Evolutionary conservation across 2,113 vertebrate genomes (phyloP).

Genomic region (Oryzias celebensis): DNA sequence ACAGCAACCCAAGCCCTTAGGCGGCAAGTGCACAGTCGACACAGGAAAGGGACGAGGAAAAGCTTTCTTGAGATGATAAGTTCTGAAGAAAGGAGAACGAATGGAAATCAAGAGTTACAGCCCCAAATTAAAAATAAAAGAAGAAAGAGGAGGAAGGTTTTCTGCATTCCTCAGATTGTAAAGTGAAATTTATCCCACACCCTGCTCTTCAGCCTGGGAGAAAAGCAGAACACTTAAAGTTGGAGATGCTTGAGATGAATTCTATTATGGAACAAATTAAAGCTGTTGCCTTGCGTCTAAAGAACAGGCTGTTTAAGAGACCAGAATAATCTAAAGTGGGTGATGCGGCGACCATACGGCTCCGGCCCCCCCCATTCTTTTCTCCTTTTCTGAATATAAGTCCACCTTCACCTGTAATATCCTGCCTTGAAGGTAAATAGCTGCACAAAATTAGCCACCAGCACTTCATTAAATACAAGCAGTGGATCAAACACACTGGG

Average conservation of each 20-base stretch:
- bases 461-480: slow-evolving; percentile 77
- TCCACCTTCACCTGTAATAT: slow-evolving; percentile 63
- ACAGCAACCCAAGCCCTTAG: slow-evolving; percentile 42
- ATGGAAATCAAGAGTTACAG: slow-evolving; percentile 53
- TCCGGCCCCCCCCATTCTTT: slow-evolving; percentile 32
- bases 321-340: slow-evolving; percentile 55
- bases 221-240: slow-evolving; percentile 72
- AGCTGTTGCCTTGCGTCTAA: slow-evolving; percentile 61
- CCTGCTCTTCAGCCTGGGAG: slow-evolving; percentile 71
- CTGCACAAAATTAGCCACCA: slow-evolving; percentile 68
- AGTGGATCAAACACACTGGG: slow-evolving; percentile 76
- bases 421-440: slow-evolving; percentile 71
- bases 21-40: slow-evolving; percentile 49
- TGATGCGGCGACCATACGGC: slow-evolving; percentile 49
- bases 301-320: slow-evolving; percentile 46
- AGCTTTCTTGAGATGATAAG: slow-evolving; percentile 54
- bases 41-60: slow-evolving; percentile 35
- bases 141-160: slow-evolving; percentile 42
- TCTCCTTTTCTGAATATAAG: slow-evolving; percentile 39
- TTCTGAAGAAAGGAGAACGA: slow-evolving; percentile 47
- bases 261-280: slow-evolving; percentile 80
- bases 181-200: slow-evolving; percentile 76
- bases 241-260: slow-evolving; percentile 76
- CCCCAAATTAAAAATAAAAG: slow-evolving; percentile 61
- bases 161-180: slow-evolving; percentile 62